Evolutionary conservation across 2,888 invertebrate species (phyloP), one percentile per base, ranked within the genome.

Genomic region (Yponomeuta sedellus): DNA sequence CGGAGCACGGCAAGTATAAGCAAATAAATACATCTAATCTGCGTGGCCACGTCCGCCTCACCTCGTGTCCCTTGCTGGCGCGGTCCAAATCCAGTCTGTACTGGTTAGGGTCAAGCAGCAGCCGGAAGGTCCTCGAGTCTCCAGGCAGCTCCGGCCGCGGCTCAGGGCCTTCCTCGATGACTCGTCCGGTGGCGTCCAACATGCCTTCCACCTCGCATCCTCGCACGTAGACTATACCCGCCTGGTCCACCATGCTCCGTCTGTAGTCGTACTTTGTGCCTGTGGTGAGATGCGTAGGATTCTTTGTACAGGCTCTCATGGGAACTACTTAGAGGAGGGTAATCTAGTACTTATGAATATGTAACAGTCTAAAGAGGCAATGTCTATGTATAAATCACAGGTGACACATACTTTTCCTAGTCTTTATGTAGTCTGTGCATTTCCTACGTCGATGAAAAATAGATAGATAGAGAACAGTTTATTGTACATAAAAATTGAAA

Each of bases 191-290:
- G 10, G 95, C 96, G 80, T 99, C 99, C 65, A 99, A 85, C 97
- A 99, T 97, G 1, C 99, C 99, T 83, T 99, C 99, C 40, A 99
- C 95, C 86, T 99, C 99, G 86, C 99, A 99, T 0, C 99, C 99
- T 20, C 99, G 93, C 0, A 99, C 98, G 77, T 95, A 96, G 0
- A 95, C 93, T 71, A 99, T 92, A 0, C 98, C 98, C 2, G 98
- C 97, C 92, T 99, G 98, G 0, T 97, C 95, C 34, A 97, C 94
- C 85, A 99, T 98, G 10, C 97, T 96, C 72, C 95, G 93, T 74
- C 96, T 93, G 73, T 94, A 94, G 81, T 95, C 95, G 77, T 96
- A 97, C 78, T 94, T 95, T 6, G 96, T 96, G 64, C 96, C 95
- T 91, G 66, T 16, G 64, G 65, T 65, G 63, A 16, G 12, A 16